phyloP scores from a whole-genome alignment of 1,140 invertebrate species.

The Hypsibius dujardini region DNA sequence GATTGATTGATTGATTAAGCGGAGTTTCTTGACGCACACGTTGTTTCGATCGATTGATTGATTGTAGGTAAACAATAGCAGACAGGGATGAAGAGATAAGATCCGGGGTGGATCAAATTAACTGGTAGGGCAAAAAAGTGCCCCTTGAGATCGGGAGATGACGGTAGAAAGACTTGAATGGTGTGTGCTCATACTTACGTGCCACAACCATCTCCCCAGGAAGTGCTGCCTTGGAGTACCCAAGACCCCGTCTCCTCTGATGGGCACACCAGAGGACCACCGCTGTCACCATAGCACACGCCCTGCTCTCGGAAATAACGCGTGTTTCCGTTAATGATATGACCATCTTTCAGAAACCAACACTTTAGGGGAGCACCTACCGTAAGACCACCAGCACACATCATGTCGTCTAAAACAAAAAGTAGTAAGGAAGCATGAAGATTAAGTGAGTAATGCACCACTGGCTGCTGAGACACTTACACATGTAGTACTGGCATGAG shows the following conservation, averaged over 20 bases:
- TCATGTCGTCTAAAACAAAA: background rate
- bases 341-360: background rate
- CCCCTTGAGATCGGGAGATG: background rate
- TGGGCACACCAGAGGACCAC: background rate
- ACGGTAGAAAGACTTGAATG: background rate
- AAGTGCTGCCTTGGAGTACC: constrained; percentile 4
- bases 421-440: too few relatives aligned
- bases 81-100: too few relatives aligned
- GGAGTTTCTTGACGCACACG: too few relatives aligned
- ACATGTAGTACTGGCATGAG: background rate
- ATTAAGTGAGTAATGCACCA: too few relatives aligned
- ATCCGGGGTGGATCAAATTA: too few relatives aligned
- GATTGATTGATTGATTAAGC: too few relatives aligned
- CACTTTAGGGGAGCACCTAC: background rate
- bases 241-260: background rate
- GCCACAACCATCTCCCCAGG: background rate
- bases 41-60: too few relatives aligned
- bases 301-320: background rate
- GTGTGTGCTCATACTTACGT: background rate
- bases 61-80: too few relatives aligned
- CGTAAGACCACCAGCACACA: background rate
- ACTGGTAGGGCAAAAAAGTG: background rate
- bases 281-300: background rate
- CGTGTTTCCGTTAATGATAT: background rate
- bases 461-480: background rate